Percentiles rank a stretch among this genome's conserved stretches.
Evolutionary conservation across 2,113 vertebrate species (phyloP).

Genomic region (Synchiropus splendidus): DNA sequence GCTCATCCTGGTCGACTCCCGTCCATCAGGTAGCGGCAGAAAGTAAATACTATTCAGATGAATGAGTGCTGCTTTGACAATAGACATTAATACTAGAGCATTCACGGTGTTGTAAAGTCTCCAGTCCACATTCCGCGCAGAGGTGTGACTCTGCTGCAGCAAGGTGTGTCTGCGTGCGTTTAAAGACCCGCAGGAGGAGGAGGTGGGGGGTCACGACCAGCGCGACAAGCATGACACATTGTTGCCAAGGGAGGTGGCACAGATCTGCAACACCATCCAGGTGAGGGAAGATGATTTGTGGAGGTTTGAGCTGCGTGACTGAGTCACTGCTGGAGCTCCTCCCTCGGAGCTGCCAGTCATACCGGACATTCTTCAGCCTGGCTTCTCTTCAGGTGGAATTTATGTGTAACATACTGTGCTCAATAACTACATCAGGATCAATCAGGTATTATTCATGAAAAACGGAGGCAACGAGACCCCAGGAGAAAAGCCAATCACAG

Average conservation of each 20-base stretch:
- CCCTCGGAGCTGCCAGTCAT: not conserved
- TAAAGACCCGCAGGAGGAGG: conserved; percentile 11
- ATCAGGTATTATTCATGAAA: too few species aligned
- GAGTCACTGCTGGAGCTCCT: not conserved
- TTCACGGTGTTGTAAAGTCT: conserved; percentile 4
- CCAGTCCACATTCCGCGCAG: conserved; percentile 36
- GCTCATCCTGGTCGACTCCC: too few species aligned
- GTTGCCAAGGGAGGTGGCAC: conserved; percentile 9
- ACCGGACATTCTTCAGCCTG: too few species aligned
- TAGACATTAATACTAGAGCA: not conserved
- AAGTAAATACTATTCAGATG: not conserved
- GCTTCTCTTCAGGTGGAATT: too few species aligned
- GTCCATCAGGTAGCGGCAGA: too few species aligned
- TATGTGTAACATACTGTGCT: too few species aligned
- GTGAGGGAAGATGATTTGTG: not conserved
- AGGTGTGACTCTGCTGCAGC: conserved; percentile 25
- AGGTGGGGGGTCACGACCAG: conserved; percentile 8
- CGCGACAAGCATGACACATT: conserved; percentile 34
- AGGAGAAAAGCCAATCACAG: too few species aligned
- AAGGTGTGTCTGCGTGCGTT: conserved; percentile 41
- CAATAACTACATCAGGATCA: too few species aligned
- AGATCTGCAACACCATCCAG: too few species aligned
- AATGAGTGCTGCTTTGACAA: conserved; percentile 9
- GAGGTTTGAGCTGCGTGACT: not conserved
- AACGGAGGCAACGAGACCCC: too few species aligned